These are phyloP conservation scores for Caenorhabditis briggsae DNA, from an alignment of 1,140 invertebrate species.

Conservation along the genomic window DNA sequence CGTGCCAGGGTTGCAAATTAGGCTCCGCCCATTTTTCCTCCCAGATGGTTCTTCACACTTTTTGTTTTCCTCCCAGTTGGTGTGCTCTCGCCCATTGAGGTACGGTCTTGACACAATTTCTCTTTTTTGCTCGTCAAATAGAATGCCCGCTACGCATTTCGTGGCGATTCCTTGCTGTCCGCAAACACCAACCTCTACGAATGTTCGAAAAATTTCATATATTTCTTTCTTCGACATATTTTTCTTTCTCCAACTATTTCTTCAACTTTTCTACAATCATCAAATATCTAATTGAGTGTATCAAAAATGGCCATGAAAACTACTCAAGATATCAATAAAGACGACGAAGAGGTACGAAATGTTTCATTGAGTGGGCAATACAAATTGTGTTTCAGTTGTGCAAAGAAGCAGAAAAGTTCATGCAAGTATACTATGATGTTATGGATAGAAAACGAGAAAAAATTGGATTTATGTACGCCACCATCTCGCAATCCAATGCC, in stretches of 20 bases:
- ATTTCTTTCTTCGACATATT: not conserved
- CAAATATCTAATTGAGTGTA: not conserved
- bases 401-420: constrained; percentile 40
- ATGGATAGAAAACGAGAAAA: constrained; percentile 60
- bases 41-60: no score
- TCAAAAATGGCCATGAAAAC: constrained; percentile 44
- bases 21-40: no score
- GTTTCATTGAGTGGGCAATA: not conserved
- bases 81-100: no score
- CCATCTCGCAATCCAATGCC: not conserved
- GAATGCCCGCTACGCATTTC: not conserved
- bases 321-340: constrained; percentile 47
- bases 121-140: not conserved
- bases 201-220: not conserved
- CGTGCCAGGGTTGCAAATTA: no score
- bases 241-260: not conserved
- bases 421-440: constrained; percentile 49
- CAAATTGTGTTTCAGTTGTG: constrained; percentile 7
- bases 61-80: no score
- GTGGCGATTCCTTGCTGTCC: not conserved
- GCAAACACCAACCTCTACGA: not conserved
- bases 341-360: constrained; percentile 26
- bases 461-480: constrained; percentile 30
- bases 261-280: not conserved
- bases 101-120: no score